Evolutionary conservation across 2,888 invertebrate genomes (phyloP).

Genomic region (Phalangium opilio): DNA sequence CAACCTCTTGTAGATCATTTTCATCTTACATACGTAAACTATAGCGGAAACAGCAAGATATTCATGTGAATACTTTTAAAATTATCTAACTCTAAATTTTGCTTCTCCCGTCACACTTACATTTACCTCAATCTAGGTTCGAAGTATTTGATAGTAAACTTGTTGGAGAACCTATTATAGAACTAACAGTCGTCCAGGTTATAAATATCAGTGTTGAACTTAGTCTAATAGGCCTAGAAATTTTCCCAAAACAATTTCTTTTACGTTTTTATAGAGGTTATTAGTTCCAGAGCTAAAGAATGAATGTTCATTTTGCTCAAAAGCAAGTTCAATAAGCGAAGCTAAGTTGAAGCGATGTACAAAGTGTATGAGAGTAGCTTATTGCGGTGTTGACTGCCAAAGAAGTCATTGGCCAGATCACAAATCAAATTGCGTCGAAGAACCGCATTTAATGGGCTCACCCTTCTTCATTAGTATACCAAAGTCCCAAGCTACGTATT

Average conservation of each 20-base stretch:
- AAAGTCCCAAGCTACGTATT: slow-evolving; percentile 32
- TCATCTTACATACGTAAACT: no score
- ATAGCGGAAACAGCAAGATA: background rate
- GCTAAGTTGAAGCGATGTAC: slow-evolving; percentile 31
- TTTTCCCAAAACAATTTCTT: no score
- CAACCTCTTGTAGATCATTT: no score
- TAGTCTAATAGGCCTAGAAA: no score
- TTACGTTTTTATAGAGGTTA: slow-evolving; percentile 27
- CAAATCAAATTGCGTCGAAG: slow-evolving; percentile 15
- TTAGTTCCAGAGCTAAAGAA: slow-evolving; percentile 13
- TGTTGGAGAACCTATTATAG: slow-evolving; percentile 29
- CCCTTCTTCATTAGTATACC: slow-evolving; percentile 37
- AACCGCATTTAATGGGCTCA: slow-evolving; percentile 28
- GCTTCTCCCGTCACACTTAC: no score
- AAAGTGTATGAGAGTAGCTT: slow-evolving; percentile 35
- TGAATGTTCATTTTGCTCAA: slow-evolving; percentile 31
- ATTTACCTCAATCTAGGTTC: slow-evolving; percentile 22
- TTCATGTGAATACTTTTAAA: background rate
- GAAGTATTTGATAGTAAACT: slow-evolving; percentile 28
- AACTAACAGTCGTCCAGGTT: slow-evolving; percentile 31
- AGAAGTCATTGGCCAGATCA: slow-evolving; percentile 31
- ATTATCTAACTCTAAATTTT: background rate
- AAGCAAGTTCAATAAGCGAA: slow-evolving; percentile 24
- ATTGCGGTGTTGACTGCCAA: slow-evolving; percentile 37
- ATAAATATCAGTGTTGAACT: no score